Percentiles rank a stretch among this genome's conserved stretches.
These are phyloP conservation scores for Pomatostomus ruficeps DNA, from an alignment of 2,113 vertebrate genomes.

Conservation along the genomic window DNA sequence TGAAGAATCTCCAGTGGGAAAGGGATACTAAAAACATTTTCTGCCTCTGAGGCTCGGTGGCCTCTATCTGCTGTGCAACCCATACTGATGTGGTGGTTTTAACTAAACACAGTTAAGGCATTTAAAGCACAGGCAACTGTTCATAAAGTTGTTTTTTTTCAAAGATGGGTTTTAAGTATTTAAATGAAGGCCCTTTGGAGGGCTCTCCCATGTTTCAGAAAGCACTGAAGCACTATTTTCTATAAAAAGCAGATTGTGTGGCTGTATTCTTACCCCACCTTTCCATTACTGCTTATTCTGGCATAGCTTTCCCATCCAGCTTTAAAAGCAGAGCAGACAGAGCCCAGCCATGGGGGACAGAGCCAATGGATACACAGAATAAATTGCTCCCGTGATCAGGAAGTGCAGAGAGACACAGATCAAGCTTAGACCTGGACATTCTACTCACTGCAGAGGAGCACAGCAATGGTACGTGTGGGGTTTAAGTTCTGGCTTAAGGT, in stretches of 20 bases:
- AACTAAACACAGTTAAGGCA: not conserved
- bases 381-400: not conserved
- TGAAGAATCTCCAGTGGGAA: conserved; percentile 44
- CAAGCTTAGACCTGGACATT: not conserved
- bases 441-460: not conserved
- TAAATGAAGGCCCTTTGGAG: not conserved
- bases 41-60: not conserved
- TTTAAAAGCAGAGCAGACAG: not conserved
- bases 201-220: not conserved
- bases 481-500: not conserved
- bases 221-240: not conserved
- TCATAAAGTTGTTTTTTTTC: not conserved
- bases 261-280: not conserved
- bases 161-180: not conserved
- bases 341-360: not conserved
- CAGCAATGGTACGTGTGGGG: not conserved
- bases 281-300: not conserved
- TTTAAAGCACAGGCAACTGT: not conserved
- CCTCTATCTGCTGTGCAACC: not conserved
- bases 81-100: not conserved
- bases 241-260: not conserved
- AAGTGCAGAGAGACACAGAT: not conserved
- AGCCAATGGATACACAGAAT: not conserved
- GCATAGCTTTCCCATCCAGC: not conserved
- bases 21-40: not conserved